Conservation (phyloP, 2,888 invertebrate species). For the Sicus ferrugineus region DNA sequence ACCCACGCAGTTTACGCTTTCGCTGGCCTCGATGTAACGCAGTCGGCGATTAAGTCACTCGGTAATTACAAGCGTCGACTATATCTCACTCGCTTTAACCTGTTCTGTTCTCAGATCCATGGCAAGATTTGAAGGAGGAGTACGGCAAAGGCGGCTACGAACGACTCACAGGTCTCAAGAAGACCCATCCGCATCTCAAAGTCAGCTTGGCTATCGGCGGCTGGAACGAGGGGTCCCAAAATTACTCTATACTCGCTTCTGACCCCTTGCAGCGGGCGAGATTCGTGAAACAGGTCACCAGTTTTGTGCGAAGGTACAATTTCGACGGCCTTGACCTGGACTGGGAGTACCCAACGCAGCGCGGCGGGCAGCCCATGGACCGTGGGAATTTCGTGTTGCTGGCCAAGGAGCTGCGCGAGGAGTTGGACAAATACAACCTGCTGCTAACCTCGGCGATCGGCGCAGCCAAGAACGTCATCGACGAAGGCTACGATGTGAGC, state of each 20-base stretch:
- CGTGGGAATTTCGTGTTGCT: conserved; percentile 79
- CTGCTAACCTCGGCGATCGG: conserved; percentile 84
- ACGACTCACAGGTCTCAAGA: conserved; percentile 73
- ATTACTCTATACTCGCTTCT: conserved; percentile 69
- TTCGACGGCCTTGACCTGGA: conserved; percentile 68
- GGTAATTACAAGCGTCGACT: conserved; percentile 63
- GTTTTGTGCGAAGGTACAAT: conserved; percentile 68
- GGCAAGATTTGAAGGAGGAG: conserved; percentile 78
- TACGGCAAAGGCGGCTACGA: conserved; percentile 78
- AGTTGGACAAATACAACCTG: conserved; percentile 73
- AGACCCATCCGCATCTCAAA: conserved; percentile 74
- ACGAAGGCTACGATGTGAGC: conserved; percentile 78
- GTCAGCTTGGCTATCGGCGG: conserved; percentile 86
- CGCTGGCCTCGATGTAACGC: conserved; percentile 75
- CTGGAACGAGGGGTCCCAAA: conserved; percentile 86
- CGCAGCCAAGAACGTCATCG: conserved; percentile 78
- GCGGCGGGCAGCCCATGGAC: conserved; percentile 78
- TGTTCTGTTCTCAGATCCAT: conserved; percentile 69
- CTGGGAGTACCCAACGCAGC: conserved; percentile 85
- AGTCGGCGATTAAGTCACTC: conserved; percentile 74
- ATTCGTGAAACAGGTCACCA: conserved; percentile 76
- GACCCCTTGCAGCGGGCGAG: conserved; percentile 69
- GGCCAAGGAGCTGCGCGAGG: conserved; percentile 79
- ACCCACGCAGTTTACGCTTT: conserved; percentile 85
- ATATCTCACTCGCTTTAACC: not conserved